phyloP scores from a whole-genome alignment of 2,797 vertebrate genomes.

The Dallia pectoralis region DNA sequence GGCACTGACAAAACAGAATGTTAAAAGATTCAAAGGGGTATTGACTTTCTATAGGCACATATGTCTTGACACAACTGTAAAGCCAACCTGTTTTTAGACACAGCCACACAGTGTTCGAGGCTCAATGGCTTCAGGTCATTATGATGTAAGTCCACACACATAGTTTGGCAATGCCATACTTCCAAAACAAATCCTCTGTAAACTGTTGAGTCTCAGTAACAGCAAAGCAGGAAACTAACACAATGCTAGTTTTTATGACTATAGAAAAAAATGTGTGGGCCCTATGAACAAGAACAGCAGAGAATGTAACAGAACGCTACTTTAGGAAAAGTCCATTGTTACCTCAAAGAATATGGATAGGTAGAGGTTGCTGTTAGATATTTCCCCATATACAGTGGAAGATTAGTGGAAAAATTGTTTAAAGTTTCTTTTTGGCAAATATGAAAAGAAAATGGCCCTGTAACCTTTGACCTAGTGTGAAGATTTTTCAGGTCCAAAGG shows the following conservation, averaged over 20 bases:
- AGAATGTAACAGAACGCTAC: conserved; percentile 7
- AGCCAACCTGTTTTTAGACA: background rate
- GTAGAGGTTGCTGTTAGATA: conserved; percentile 33
- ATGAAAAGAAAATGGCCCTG: too few relatives aligned
- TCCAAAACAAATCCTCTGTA: conserved; percentile 24
- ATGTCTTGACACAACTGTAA: background rate
- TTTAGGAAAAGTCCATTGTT: background rate
- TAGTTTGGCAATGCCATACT: conserved; percentile 25
- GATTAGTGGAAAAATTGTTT: too few relatives aligned
- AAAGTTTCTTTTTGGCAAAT: too few relatives aligned
- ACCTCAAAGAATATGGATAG: conserved; percentile 3
- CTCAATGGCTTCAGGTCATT: conserved; percentile 26
- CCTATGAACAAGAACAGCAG: conserved; percentile 12
- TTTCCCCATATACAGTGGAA: too few relatives aligned
- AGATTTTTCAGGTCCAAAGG: too few relatives aligned
- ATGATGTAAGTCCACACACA: conserved; percentile 29
- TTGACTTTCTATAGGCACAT: background rate
- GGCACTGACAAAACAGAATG: too few relatives aligned
- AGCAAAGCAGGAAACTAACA: conserved; percentile 6
- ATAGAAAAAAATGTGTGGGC: conserved; percentile 10
- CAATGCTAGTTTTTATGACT: conserved; percentile 12
- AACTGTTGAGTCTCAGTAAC: conserved; percentile 35
- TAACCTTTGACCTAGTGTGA: too few relatives aligned
- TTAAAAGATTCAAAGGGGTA: too few relatives aligned
- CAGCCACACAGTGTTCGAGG: conserved; percentile 19